A percentile compares a stretch with the other conserved stretches of the same genome.
These are phyloP conservation scores for Hylaea fasciaria DNA, from an alignment of 2,888 invertebrate genomes.

Conservation along the genomic window DNA sequence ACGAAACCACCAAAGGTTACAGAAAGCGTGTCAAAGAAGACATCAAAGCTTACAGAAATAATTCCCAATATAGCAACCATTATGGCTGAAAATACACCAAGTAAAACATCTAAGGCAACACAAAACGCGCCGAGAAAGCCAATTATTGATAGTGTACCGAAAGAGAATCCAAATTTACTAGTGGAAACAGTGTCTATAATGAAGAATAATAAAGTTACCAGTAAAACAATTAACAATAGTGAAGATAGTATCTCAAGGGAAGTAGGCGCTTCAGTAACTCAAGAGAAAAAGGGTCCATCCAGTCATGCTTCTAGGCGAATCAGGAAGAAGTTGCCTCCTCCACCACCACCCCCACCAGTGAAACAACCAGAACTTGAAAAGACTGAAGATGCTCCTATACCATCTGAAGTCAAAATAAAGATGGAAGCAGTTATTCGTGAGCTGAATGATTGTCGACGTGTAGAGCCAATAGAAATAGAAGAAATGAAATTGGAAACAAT, in stretches of 20 bases:
- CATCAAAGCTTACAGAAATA: constrained; percentile 29
- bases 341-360: constrained; percentile 70
- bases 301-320: constrained; percentile 68
- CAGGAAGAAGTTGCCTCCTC: constrained; percentile 76
- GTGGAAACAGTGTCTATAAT: constrained; percentile 30
- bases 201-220: constrained; percentile 28
- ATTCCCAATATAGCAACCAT: constrained; percentile 27
- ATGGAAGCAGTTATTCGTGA: constrained; percentile 87
- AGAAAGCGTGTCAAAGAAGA: constrained; percentile 44
- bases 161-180: constrained; percentile 34
- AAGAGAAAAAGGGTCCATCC: constrained; percentile 63
- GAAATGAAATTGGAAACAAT: constrained; percentile 63
- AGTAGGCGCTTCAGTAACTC: constrained; percentile 27
- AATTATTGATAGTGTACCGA: constrained; percentile 29
- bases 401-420: constrained; percentile 83
- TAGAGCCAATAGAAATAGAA: constrained; percentile 65
- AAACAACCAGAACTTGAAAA: constrained; percentile 39
- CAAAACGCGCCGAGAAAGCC: constrained; percentile 21
- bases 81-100: constrained; percentile 23
- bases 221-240: constrained; percentile 7
- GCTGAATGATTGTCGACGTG: constrained; percentile 73
- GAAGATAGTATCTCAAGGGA: constrained; percentile 31
- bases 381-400: constrained; percentile 68
- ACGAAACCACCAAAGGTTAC: constrained; percentile 33
- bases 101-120: constrained; percentile 15